phyloP scores from a whole-genome alignment of 2,888 invertebrate species.

The Cerastis rubricosa region DNA sequence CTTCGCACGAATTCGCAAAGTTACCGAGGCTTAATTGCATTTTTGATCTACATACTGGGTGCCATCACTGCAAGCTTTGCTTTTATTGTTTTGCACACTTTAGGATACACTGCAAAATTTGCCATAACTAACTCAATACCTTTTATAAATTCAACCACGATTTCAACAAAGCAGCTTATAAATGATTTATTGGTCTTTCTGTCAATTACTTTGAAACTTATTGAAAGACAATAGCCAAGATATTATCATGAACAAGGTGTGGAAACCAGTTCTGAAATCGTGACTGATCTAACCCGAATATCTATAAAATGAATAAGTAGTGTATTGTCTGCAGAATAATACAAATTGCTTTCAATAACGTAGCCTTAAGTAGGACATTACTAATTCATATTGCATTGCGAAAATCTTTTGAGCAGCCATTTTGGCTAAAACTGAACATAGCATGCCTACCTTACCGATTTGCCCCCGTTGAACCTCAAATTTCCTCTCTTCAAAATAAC shows the following conservation, averaged over 20 bases:
- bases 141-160: conserved; percentile 28
- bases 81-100: conserved; percentile 33
- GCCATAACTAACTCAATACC: neutral
- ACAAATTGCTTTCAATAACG: conserved; percentile 30
- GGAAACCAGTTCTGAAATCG: conserved; percentile 51
- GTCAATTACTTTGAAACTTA: conserved; percentile 51
- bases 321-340: conserved; percentile 22
- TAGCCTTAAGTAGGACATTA: conserved; percentile 10
- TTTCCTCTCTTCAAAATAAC: neutral
- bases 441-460: neutral
- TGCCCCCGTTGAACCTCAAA: neutral
- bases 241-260: conserved; percentile 42
- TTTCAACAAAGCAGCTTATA: conserved; percentile 45
- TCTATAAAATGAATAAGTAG: conserved; percentile 31
- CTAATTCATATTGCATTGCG: conserved; percentile 31
- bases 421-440: neutral
- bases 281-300: conserved; percentile 57
- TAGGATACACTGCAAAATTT: conserved; percentile 9
- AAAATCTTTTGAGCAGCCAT: neutral
- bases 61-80: conserved; percentile 13
- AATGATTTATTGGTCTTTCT: conserved; percentile 47
- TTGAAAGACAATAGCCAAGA: conserved; percentile 54
- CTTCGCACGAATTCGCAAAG: conserved; percentile 44
- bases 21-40: conserved; percentile 57
- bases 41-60: conserved; percentile 54